phyloP scores from a whole-genome alignment of 2,888 invertebrate genomes.

The Drosophila austrosaltans region DNA sequence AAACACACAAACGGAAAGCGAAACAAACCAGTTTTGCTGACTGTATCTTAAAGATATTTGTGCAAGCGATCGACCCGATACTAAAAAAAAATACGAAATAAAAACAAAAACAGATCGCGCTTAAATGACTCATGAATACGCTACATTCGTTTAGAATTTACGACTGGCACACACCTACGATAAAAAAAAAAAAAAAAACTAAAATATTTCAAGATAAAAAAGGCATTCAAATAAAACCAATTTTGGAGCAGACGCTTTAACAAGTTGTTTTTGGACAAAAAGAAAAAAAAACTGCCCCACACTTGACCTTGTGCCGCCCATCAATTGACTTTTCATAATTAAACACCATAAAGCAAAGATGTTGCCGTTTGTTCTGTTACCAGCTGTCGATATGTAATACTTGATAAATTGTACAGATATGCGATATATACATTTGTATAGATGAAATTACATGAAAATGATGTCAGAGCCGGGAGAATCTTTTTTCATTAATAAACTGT shows the following conservation, averaged over 20 bases:
- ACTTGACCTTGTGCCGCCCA: slow-evolving; percentile 48
- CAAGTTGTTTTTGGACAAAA: slow-evolving; percentile 24
- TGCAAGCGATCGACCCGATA: slow-evolving; percentile 34
- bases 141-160: slow-evolving; percentile 31
- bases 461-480: slow-evolving; percentile 37
- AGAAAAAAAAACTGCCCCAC: slow-evolving; percentile 6
- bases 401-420: slow-evolving; percentile 14
- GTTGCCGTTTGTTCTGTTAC: neutral
- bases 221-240: slow-evolving; percentile 25
- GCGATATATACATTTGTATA: slow-evolving; percentile 25
- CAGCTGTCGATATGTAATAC: slow-evolving; percentile 6
- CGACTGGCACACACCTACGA: slow-evolving; percentile 51
- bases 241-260: slow-evolving; percentile 2
- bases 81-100: slow-evolving; percentile 29
- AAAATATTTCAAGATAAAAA: neutral
- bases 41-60: slow-evolving; percentile 34
- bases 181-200: slow-evolving; percentile 4
- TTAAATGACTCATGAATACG: slow-evolving; percentile 42
- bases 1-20: neutral
- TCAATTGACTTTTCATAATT: slow-evolving; percentile 41
- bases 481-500: slow-evolving; percentile 29
- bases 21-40: slow-evolving; percentile 58
- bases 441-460: slow-evolving; percentile 29
- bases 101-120: slow-evolving; percentile 44
- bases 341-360: slow-evolving; percentile 11